phyloP scores from a whole-genome alignment of 2,888 invertebrate genomes.

The Drosophila rubida region DNA sequence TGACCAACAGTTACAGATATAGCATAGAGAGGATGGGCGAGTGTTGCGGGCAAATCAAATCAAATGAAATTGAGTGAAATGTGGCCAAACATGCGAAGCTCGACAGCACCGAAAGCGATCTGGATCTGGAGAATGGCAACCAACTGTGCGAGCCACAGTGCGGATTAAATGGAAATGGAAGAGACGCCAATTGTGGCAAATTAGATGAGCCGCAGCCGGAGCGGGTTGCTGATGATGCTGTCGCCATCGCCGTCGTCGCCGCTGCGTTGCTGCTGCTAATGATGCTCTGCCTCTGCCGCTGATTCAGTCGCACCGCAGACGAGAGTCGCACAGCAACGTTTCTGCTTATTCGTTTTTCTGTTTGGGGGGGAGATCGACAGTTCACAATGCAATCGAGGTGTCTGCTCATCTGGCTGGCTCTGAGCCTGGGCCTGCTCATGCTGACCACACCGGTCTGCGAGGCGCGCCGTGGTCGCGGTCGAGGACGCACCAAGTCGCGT shows the following conservation, averaged over 20 bases:
- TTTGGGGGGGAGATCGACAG: neutral
- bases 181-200: conserved; percentile 76
- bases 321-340: conserved; percentile 71
- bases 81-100: conserved; percentile 56
- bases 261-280: conserved; percentile 31
- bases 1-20: conserved; percentile 17
- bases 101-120: conserved; percentile 37
- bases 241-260: neutral
- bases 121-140: conserved; percentile 45
- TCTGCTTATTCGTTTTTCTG: neutral
- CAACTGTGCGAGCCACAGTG: conserved; percentile 21
- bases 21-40: neutral
- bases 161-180: conserved; percentile 46
- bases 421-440: conserved; percentile 84
- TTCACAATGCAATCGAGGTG: conserved; percentile 77
- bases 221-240: conserved; percentile 34
- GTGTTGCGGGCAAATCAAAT: conserved; percentile 62
- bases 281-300: conserved; percentile 15
- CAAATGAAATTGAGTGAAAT: conserved; percentile 71
- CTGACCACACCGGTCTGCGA: conserved; percentile 83
- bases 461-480: conserved; percentile 89
- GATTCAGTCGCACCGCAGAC: conserved; percentile 71
- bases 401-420: conserved; percentile 72
- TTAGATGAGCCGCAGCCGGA: conserved; percentile 51
- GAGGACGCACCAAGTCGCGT: conserved; percentile 91